A percentile compares a stretch with the other conserved stretches of the same genome.
Conservation (phyloP, 2,113 vertebrate genomes). For the Rhegmatorhina hoffmannsi region DNA sequence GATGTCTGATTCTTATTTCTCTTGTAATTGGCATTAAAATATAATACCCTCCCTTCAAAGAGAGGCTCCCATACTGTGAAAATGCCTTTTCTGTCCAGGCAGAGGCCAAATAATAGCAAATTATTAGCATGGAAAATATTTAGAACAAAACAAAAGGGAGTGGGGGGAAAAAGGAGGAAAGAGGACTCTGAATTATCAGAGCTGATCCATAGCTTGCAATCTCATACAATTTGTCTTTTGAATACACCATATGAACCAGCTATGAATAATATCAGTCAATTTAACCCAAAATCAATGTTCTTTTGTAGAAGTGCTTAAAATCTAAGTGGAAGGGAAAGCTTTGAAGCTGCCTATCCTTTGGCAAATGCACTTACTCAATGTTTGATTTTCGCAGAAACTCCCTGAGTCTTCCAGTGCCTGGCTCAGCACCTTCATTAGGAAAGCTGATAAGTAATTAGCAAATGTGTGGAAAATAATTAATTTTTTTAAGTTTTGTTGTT, state of each 20-base stretch:
- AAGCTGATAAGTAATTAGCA: constrained; percentile 41
- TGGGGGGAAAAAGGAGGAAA: background rate
- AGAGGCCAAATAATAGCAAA: constrained; percentile 65
- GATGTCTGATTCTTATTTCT: constrained; percentile 50
- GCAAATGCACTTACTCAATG: constrained; percentile 15
- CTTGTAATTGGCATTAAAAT: constrained; percentile 55
- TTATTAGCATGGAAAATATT: constrained; percentile 65
- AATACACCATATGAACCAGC: constrained; percentile 56
- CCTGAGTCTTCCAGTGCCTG: background rate
- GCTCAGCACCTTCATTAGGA: background rate
- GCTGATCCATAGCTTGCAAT: constrained; percentile 54
- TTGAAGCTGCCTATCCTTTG: constrained; percentile 60
- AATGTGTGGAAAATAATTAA: background rate
- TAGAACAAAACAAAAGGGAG: background rate
- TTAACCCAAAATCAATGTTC: constrained; percentile 73
- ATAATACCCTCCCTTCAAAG: constrained; percentile 22
- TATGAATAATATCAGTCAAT: constrained; percentile 75
- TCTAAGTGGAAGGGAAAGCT: constrained; percentile 69
- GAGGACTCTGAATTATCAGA: constrained; percentile 38
- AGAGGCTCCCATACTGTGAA: constrained; percentile 48
- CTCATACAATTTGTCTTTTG: constrained; percentile 63
- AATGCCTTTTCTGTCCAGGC: constrained; percentile 56
- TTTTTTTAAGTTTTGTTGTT: background rate
- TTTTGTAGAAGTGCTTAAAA: constrained; percentile 73
- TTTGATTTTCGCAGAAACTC: constrained; percentile 26